A percentile compares a stretch with the other conserved stretches of the same genome.
Conservation (phyloP, 2,797 vertebrate species). For the Eospalax fontanierii region DNA sequence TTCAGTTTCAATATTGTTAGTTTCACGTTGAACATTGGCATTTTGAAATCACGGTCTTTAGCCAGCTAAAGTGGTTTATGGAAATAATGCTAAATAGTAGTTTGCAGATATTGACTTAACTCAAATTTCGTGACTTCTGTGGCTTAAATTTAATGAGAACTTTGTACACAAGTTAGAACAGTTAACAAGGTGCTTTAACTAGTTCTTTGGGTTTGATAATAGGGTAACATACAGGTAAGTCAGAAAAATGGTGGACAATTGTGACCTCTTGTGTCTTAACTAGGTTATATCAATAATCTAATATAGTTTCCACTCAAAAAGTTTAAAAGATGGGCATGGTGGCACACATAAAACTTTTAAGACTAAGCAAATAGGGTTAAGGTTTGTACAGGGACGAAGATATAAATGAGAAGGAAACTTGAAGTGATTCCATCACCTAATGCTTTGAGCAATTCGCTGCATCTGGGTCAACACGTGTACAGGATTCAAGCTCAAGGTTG, state of each 20-base stretch:
- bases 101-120: neutral
- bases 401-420: no score
- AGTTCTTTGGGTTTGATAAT: neutral
- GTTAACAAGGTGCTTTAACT: neutral
- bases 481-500: no score
- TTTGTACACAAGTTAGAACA: neutral
- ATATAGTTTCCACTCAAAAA: neutral
- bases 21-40: constrained; percentile 9
- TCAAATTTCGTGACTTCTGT: neutral
- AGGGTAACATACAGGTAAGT: neutral
- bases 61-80: neutral
- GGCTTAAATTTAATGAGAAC: neutral
- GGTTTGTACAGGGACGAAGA: no score
- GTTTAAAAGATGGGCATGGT: neutral
- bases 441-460: no score
- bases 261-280: neutral
- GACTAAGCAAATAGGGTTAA: no score
- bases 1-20: constrained; percentile 71
- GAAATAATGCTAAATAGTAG: neutral
- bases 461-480: no score
- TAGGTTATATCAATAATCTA: neutral
- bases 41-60: constrained; percentile 38
- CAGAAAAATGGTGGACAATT: neutral
- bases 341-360: no score
- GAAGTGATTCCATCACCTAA: no score